A percentile compares a stretch with the other conserved stretches of the same genome.
These are phyloP conservation scores for Pollenia angustigena DNA, from an alignment of 2,888 invertebrate species.

Conservation along the genomic window DNA sequence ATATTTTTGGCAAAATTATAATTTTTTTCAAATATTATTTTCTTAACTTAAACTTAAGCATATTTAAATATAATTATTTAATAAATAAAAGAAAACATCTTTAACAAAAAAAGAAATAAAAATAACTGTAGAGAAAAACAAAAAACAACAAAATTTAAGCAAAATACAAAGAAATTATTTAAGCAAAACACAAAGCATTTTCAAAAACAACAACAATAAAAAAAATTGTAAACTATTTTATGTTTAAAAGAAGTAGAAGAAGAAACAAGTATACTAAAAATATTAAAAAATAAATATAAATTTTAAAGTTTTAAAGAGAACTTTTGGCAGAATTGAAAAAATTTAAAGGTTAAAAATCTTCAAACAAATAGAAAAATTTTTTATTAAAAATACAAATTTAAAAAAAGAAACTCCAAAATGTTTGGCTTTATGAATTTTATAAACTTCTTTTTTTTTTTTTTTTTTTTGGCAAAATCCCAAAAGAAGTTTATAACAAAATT, in stretches of 20 bases:
- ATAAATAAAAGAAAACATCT: neutral
- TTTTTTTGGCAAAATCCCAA: constrained; percentile 19
- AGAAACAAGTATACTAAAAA: constrained; percentile 66
- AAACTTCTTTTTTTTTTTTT: constrained; percentile 66
- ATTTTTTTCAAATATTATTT: constrained; percentile 70
- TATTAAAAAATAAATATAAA: constrained; percentile 27
- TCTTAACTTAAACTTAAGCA: constrained; percentile 69
- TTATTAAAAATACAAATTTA: constrained; percentile 38
- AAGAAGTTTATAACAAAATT: constrained; percentile 69
- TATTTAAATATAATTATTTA: constrained; percentile 64
- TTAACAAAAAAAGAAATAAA: neutral
- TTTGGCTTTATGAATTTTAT: constrained; percentile 70
- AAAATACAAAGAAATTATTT: constrained; percentile 75
- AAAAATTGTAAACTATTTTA: constrained; percentile 66
- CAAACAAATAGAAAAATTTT: constrained; percentile 67
- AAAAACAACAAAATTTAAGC: constrained; percentile 25
- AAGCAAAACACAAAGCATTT: constrained; percentile 51
- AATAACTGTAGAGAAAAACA: constrained; percentile 39
- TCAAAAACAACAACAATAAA: constrained; percentile 34
- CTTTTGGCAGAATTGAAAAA: constrained; percentile 48
- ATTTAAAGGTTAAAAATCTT: constrained; percentile 57
- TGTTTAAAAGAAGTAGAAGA: constrained; percentile 38
- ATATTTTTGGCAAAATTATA: constrained; percentile 81
- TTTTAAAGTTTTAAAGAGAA: constrained; percentile 45
- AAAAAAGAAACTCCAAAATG: constrained; percentile 43